phyloP scores from a whole-genome alignment of 2,113 vertebrate species.

The Neotoma lepida region DNA sequence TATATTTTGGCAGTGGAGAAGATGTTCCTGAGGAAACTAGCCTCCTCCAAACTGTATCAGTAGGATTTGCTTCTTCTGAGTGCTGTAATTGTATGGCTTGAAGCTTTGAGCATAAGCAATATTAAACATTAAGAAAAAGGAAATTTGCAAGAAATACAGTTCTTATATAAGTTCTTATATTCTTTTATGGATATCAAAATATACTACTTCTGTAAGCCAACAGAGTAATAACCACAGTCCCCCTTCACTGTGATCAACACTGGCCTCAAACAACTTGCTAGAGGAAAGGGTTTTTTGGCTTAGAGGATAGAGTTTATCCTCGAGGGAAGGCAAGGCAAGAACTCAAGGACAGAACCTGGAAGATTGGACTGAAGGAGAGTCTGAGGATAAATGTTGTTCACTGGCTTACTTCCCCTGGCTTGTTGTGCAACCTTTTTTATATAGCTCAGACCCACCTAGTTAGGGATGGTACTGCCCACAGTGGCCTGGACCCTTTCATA shows the following conservation, averaged over 20 bases:
- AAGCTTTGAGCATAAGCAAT: neutral
- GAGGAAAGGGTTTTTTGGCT: neutral
- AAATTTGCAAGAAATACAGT: neutral
- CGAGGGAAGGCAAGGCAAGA: neutral
- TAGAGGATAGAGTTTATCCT: neutral
- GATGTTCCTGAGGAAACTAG: neutral
- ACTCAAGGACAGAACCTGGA: neutral
- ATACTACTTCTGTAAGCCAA: neutral
- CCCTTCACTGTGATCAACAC: neutral
- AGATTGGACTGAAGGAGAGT: neutral
- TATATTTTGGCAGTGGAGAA: neutral
- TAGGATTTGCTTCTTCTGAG: neutral
- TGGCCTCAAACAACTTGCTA: neutral
- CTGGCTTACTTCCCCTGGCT: neutral
- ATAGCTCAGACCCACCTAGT: neutral
- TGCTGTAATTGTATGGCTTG: neutral
- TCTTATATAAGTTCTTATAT: neutral
- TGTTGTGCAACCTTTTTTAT: neutral
- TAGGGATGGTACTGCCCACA: neutral
- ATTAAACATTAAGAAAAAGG: neutral
- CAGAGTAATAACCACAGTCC: neutral
- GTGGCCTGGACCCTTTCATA: neutral
- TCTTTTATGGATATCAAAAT: neutral
- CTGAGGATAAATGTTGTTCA: neutral
- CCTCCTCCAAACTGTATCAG: neutral